Conservation (phyloP, 2,797 vertebrate genomes). For the Hydrolagus colliei region DNA sequence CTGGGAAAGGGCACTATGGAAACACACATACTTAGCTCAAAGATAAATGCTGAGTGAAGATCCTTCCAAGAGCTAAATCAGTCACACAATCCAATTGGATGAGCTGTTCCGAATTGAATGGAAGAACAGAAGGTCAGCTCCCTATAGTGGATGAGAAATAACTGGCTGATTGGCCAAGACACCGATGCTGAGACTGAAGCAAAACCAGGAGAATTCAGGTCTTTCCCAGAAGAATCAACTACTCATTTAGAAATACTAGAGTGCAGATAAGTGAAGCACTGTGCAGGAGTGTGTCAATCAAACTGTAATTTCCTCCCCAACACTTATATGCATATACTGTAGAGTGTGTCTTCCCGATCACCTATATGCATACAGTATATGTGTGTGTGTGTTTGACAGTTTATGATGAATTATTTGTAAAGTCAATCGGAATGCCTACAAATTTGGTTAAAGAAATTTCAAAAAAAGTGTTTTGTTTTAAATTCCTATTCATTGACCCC, state of each 20-base stretch:
- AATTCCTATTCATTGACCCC: too few species aligned
- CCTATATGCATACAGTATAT: too few species aligned
- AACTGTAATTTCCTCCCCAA: too few species aligned
- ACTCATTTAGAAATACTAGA: not conserved
- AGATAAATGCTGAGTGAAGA: not conserved
- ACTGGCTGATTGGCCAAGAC: not conserved
- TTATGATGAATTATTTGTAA: too few species aligned
- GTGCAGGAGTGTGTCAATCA: too few species aligned
- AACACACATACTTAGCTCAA: not conserved
- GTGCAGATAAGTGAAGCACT: too few species aligned
- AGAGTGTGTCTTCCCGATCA: too few species aligned
- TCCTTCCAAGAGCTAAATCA: not conserved
- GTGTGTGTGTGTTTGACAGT: too few species aligned
- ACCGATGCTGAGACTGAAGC: not conserved
- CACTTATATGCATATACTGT: too few species aligned
- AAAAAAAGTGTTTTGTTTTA: too few species aligned
- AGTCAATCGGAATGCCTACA: too few species aligned
- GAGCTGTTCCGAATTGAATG: not conserved
- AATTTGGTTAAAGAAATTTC: too few species aligned
- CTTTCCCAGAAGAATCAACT: not conserved
- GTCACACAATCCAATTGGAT: not conserved
- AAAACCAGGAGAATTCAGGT: not conserved
- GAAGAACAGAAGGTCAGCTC: not conserved
- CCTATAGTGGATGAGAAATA: conserved; percentile 5
- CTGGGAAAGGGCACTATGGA: conserved; percentile 4